phyloP scores from a whole-genome alignment of 2,797 vertebrate species.

The Aulostomus chinensis region DNA sequence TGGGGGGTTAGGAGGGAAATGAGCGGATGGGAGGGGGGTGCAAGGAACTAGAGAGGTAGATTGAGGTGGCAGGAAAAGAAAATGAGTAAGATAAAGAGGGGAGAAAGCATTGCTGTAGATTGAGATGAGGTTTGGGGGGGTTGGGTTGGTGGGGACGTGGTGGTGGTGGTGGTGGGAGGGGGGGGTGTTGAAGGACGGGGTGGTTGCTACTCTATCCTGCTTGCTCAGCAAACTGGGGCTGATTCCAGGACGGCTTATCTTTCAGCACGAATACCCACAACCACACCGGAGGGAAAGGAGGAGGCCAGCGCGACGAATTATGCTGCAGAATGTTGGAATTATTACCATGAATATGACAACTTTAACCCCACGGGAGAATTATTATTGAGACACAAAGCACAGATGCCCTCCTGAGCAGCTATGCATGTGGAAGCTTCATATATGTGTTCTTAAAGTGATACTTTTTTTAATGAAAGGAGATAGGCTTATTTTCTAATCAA shows the following conservation, averaged over 20 bases:
- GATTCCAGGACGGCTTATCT: conserved; percentile 64
- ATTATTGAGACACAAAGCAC: background rate
- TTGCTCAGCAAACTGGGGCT: conserved; percentile 60
- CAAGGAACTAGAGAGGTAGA: conserved; percentile 28
- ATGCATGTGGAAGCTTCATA: background rate
- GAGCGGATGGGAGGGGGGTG: conserved; percentile 25
- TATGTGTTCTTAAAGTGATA: background rate
- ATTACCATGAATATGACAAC: conserved; percentile 5
- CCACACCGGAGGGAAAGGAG: conserved; percentile 28
- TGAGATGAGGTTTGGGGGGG: background rate
- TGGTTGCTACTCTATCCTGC: conserved; percentile 49
- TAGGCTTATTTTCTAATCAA: too few species aligned
- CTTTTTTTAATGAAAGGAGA: too few species aligned
- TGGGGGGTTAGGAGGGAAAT: conserved; percentile 25
- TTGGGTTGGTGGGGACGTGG: too few species aligned
- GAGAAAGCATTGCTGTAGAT: conserved; percentile 1
- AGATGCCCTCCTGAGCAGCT: background rate
- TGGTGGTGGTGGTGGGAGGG: too few species aligned
- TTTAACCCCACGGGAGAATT: background rate
- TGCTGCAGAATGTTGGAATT: conserved; percentile 7
- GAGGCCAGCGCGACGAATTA: conserved; percentile 6
- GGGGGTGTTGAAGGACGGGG: background rate
- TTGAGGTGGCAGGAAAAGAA: conserved; percentile 20
- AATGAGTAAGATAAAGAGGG: conserved; percentile 34
- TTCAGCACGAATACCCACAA: conserved; percentile 61